phyloP scores from a whole-genome alignment of 37 sponge, comb jelly and placozoan genomes.

The Petrosia ficiformis region DNA sequence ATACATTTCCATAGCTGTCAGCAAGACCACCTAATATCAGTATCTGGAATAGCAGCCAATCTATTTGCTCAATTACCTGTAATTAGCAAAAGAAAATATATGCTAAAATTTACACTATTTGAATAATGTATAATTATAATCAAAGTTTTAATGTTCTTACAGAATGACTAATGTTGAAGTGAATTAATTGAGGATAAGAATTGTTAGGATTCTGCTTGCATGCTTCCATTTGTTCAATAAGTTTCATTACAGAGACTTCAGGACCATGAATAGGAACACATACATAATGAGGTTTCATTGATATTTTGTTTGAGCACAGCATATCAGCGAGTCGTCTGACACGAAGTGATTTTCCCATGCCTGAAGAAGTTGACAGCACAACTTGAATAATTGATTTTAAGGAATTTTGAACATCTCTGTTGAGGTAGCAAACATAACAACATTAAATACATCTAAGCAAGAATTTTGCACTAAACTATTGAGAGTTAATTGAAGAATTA shows the following conservation, averaged over 20 bases:
- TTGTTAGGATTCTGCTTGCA: not conserved
- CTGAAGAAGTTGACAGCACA: not conserved
- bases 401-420: not conserved
- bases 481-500: too few species aligned
- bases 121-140: constrained; percentile 1
- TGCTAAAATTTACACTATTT: not conserved
- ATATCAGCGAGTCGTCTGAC: not conserved
- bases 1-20: constrained; percentile 53
- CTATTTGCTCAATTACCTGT: constrained; percentile 40
- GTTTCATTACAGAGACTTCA: not conserved
- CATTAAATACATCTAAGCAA: too few species aligned
- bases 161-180: not conserved
- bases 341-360: constrained; percentile 4
- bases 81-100: not conserved
- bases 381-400: not conserved
- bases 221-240: not conserved
- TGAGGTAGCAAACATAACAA: too few species aligned
- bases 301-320: not conserved
- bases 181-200: not conserved
- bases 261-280: constrained; percentile 9
- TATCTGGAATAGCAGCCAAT: constrained; percentile 45
- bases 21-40: constrained; percentile 38
- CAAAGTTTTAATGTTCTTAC: not conserved
- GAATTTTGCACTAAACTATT: not conserved
- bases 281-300: not conserved